Evolutionary conservation across 2,888 invertebrate genomes (phyloP).

Genomic region (Ophion ellenae): DNA sequence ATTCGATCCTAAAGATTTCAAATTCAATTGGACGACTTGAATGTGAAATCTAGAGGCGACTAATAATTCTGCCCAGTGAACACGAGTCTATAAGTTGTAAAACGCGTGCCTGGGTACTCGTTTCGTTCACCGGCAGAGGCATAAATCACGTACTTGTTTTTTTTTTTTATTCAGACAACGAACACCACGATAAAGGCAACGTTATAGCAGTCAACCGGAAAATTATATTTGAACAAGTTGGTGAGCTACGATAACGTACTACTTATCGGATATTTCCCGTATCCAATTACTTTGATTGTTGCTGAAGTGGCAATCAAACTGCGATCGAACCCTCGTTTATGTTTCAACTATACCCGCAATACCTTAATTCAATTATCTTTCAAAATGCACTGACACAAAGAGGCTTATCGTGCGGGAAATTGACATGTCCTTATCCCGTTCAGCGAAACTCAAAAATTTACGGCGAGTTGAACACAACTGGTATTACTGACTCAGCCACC

Average conservation of each 20-base stretch:
- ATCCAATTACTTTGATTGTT: neutral
- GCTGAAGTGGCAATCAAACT: neutral
- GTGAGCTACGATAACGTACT: neutral
- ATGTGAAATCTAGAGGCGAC: neutral
- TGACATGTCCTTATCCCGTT: neutral
- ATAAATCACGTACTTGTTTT: conserved; percentile 47
- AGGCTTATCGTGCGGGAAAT: neutral
- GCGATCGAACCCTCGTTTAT: neutral
- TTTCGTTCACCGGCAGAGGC: conserved; percentile 18
- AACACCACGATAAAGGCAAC: neutral
- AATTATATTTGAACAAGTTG: conserved; percentile 31
- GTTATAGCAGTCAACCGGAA: conserved; percentile 28
- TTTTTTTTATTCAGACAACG: neutral
- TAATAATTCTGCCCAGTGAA: neutral
- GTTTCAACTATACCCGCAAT: neutral
- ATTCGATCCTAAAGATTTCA: neutral
- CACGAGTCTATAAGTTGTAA: neutral
- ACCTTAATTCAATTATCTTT: neutral
- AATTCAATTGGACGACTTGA: neutral
- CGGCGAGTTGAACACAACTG: neutral
- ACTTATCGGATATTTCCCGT: neutral
- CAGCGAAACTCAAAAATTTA: neutral
- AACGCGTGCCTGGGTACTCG: neutral
- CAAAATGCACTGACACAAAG: neutral
- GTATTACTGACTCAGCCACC: neutral